Base-by-base conservation (phyloP, 2,113 vertebrate species). In the Zosterops pallidus region DNA sequence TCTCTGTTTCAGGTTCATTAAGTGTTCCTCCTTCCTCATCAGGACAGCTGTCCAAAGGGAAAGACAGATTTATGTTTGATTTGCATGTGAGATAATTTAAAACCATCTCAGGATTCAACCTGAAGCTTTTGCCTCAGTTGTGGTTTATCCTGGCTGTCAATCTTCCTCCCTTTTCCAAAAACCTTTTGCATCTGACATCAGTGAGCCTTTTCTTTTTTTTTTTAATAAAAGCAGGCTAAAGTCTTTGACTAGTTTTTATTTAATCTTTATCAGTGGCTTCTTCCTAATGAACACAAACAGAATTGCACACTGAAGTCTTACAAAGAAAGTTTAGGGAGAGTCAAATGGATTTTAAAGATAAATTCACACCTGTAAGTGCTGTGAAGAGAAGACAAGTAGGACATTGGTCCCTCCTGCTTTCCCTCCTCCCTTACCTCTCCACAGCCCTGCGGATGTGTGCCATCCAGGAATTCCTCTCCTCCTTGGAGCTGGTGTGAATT, bases 391-490 rank as follows among this genome's bases (percentile, higher is more conserved):
- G 56, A 64, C 16, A 20, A 49, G 25, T 9, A 18, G 65, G 56
- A 77, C 60, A 46, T 33, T 3, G 11, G 39, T 4, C 4, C 35
- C 50, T 72, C 19, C 0, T 1, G n/a, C 37, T 35, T 62, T 41
- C 25, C 19, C 37, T 44, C 26, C 16, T 52, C 1, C 5, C 70
- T 95, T 97, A 99, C 99, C 98, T 99, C 70, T 99, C 99, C 6
- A 98, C 99, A 4, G 99, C 98, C 85, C 98, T 98, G 19, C 99
- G 98, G 92, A 99, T 99, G 23, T 98, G 95, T 1, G 97, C 95
- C 98, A 99, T 99, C 99, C 99, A 99, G 29, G 97, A 93, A 92
- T 99, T 99, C 70, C 99, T 98, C 69, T 99, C 99, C 91, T 99
- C 99, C 70, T 99, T 99, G 5, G 98, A 99, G 92, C 95, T 91